Base-by-base conservation (phyloP, 2,113 vertebrate species). In the Hippocampus comes region DNA sequence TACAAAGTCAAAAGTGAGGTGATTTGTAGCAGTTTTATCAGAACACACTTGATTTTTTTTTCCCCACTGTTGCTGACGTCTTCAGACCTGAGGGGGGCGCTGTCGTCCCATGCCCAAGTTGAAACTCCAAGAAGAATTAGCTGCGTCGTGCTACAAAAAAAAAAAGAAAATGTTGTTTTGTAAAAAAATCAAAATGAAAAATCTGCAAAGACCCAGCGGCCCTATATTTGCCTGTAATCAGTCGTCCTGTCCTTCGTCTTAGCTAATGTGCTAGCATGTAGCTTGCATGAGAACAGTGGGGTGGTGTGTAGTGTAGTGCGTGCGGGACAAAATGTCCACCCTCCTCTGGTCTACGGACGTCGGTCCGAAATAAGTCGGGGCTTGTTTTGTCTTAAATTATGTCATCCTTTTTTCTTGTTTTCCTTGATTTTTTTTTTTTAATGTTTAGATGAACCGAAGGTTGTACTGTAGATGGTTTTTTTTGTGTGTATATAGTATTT, bases 401-500 rank as follows among this genome's bases (percentile, higher is more conserved):
- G 79, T 79, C 85, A 7, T 78, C 76, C 5, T 67, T 21, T 43
- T 42, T 4, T 56, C 21, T 56, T 51, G 49, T 51, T 56, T 56
- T 56, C 2, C 11, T 56, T 51, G 48, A 49, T 5, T 79, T 70
- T 38, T 64, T 78, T 70, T 71, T 69, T 72, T 70, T 84, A 78
- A 56, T 5, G 60, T 53, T 84, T 90, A 88, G 84, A 82, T 84
- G 79, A 77, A 80, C 80, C 80, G 73, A 89, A 80, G 84, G 72
- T 87, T 89, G 80, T 89, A 88, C 61, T 68, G 89, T 88, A 89
- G 84, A 82, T 38, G 34, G 0, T 79, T 82, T 84, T 90, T 88
- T 89, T 80, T 89, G 67, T 92, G 90, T 92, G 90, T 93, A 90
- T 75, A 92, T 92, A 92, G 89, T 84, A 83, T 88, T 85, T 90